A percentile compares a stretch with the other conserved stretches of the same genome.
These are phyloP conservation scores for Drosophila orena DNA, from an alignment of 1,140 invertebrate genomes.

Conservation along the genomic window DNA sequence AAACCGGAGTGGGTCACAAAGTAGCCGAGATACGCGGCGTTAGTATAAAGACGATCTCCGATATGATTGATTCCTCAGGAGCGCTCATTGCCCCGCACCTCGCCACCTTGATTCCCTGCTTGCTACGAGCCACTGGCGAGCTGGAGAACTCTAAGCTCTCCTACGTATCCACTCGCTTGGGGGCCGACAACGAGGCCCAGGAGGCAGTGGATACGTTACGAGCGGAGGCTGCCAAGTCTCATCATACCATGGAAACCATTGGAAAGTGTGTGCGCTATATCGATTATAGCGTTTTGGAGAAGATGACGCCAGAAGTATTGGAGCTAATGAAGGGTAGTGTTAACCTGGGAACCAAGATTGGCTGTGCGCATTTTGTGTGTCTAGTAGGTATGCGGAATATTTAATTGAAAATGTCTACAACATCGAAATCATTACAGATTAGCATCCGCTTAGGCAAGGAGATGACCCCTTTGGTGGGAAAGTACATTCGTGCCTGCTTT, in stretches of 20 bases:
- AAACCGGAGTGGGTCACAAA: slow-evolving; percentile 91
- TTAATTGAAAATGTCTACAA: not conserved
- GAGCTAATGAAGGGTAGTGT: slow-evolving; percentile 93
- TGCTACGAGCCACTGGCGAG: slow-evolving; percentile 93
- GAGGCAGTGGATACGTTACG: slow-evolving; percentile 91
- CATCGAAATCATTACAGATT: slow-evolving; percentile 51
- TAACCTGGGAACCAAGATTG: slow-evolving; percentile 93
- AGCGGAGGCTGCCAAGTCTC: slow-evolving; percentile 91
- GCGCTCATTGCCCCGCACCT: slow-evolving; percentile 92
- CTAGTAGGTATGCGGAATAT: slow-evolving; percentile 86
- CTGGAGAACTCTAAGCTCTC: slow-evolving; percentile 92
- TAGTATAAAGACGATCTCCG: slow-evolving; percentile 93
- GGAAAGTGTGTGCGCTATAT: slow-evolving; percentile 95
- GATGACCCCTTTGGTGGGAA: slow-evolving; percentile 88
- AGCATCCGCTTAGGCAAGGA: slow-evolving; percentile 85
- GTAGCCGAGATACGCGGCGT: slow-evolving; percentile 92
- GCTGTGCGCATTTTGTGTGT: slow-evolving; percentile 93
- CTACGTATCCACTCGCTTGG: slow-evolving; percentile 91
- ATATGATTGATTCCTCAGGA: slow-evolving; percentile 93
- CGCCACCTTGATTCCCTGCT: slow-evolving; percentile 91
- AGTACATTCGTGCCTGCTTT: slow-evolving; percentile 91
- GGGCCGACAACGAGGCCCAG: slow-evolving; percentile 88
- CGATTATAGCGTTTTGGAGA: slow-evolving; percentile 90
- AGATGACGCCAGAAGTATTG: slow-evolving; percentile 91
- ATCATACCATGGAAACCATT: slow-evolving; percentile 95